Evolutionary conservation across 2,888 invertebrate genomes (phyloP), one percentile per base, ranked within the genome.

Genomic region (Pammene aurita): DNA sequence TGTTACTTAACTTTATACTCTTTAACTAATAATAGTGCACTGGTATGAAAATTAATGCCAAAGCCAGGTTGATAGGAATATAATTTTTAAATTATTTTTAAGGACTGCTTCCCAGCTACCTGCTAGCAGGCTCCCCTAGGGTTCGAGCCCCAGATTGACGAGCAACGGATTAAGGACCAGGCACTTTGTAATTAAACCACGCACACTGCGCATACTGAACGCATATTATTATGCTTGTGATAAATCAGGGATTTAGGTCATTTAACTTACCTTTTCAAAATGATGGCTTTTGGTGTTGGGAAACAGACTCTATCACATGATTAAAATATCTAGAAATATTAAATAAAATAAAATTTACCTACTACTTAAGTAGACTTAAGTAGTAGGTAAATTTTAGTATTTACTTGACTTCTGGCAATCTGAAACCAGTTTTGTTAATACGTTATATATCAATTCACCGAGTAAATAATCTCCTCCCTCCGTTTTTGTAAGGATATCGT

Each of bases 121-220:
- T 18, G 61, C 18, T 18, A 11, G 14, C 16, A 26, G 50, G 2
- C 18, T n/a, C 62, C 50, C 41, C 50, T 52, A 26, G n/a, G 41
- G 13, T 35, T 35, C 7, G 38, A 44, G 18, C 50, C 61, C 46
- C 61, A 35, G 50, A 18, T 62, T 52, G 50, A 62, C 13, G 50
- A 62, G 41, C 62, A 41, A n/a, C 18, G 62, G 62, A 62, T 62
- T 61, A 62, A 62, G 62, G 50, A 52, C 18, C n/a, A 62, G 50
- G 62, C 62, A 41, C 50, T 41, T 50, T 52, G 41, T 62, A 61
- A 38, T 61, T 61, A 61, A 61, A 61, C 16, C 48, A 14, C 11
- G 35, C 16, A 13, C 48, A 7, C 46, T 11, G 34, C 44, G 46
- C 46, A 60, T 60, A 34, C 46, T 34, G n/a, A 34, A 42, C 18